Evolutionary conservation across 2,888 invertebrate genomes (phyloP).

Genomic region (Sphaeridia pumilis): DNA sequence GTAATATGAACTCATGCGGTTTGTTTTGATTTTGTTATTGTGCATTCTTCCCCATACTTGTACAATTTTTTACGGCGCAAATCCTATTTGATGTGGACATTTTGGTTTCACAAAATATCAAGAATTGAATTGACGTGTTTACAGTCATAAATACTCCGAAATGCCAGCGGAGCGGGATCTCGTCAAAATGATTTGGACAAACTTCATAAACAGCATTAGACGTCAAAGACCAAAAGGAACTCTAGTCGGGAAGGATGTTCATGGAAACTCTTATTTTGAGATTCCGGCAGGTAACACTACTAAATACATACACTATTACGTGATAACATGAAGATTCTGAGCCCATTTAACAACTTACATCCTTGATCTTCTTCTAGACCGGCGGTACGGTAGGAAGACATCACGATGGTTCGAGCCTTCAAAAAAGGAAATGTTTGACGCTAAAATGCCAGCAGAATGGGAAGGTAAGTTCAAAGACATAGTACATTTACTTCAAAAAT

Average conservation of each 20-base stretch:
- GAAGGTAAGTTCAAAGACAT: constrained; percentile 45
- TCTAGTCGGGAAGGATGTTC: constrained; percentile 59
- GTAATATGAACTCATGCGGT: too few relatives aligned
- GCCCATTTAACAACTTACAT: not conserved
- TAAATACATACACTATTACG: not conserved
- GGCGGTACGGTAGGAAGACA: constrained; percentile 52
- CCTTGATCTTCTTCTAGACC: constrained; percentile 41
- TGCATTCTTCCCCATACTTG: not conserved
- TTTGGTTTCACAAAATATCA: not conserved
- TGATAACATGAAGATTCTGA: not conserved
- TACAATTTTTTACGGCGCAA: not conserved
- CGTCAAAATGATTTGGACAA: constrained; percentile 45
- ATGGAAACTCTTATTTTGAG: constrained; percentile 73
- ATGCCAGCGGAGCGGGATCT: constrained; percentile 33
- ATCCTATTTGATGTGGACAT: not conserved
- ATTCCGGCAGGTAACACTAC: constrained; percentile 45
- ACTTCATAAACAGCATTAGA: constrained; percentile 52
- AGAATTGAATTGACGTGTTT: not conserved
- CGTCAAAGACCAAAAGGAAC: constrained; percentile 48
- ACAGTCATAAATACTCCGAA: not conserved
- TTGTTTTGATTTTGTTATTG: not conserved
- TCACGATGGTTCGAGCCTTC: constrained; percentile 63
- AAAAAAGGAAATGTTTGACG: constrained; percentile 52
- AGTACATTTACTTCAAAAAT: constrained; percentile 1
- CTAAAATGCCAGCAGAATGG: constrained; percentile 75